Conservation (phyloP, 2,113 vertebrate genomes). For the Chionodraco myersi region DNA sequence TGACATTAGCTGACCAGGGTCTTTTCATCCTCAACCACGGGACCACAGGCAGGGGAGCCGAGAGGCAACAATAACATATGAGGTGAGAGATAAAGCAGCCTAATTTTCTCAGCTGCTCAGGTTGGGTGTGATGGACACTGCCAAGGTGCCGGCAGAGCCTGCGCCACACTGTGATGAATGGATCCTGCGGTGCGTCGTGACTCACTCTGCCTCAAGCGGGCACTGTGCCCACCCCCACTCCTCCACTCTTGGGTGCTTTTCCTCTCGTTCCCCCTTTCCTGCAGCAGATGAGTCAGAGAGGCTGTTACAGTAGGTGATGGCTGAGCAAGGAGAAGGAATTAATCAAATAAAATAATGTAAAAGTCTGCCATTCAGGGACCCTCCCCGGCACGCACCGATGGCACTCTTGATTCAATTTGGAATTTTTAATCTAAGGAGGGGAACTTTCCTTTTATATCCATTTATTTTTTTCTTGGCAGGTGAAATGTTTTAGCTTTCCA, state of each 20-base stretch:
- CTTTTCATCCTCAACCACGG: conserved; percentile 39
- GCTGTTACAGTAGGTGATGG: conserved; percentile 69
- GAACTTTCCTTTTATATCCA: conserved; percentile 56
- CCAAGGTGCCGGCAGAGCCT: conserved; percentile 64
- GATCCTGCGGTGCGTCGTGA: conserved; percentile 76
- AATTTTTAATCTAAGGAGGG: conserved; percentile 71
- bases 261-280: conserved; percentile 54
- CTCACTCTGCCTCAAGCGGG: conserved; percentile 67
- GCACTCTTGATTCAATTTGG: conserved; percentile 76
- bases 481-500: conserved; percentile 45
- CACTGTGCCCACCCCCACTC: conserved; percentile 60
- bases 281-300: conserved; percentile 78
- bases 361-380: conserved; percentile 66
- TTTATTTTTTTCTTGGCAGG: conserved; percentile 58
- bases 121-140: conserved; percentile 65
- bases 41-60: conserved; percentile 12
- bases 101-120: conserved; percentile 56
- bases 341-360: conserved; percentile 64
- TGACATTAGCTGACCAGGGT: conserved; percentile 10
- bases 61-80: conserved; percentile 47
- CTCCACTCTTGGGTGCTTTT: conserved; percentile 63
- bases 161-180: conserved; percentile 70
- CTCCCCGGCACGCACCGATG: conserved; percentile 52
- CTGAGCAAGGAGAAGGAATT: conserved; percentile 63
- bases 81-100: conserved; percentile 47